Conservation (phyloP, 2,113 vertebrate genomes). For the Myotis brandtii region DNA sequence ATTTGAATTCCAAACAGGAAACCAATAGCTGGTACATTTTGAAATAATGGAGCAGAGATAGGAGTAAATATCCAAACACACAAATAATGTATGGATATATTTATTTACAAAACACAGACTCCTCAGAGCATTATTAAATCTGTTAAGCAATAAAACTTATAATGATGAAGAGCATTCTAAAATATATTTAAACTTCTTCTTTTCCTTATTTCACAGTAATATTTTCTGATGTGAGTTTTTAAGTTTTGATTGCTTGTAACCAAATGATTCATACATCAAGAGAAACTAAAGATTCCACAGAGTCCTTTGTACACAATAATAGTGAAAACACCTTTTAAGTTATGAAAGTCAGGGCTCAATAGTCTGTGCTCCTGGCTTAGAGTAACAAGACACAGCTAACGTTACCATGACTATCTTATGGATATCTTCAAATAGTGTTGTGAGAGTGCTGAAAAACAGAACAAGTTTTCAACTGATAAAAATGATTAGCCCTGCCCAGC, state of each 20-base stretch:
- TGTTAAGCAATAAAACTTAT: not conserved
- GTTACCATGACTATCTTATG: not conserved
- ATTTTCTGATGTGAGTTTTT: not conserved
- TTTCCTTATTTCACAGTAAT: not conserved
- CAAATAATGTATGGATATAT: not conserved
- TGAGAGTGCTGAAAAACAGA: not conserved
- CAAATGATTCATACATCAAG: slow-evolving; percentile 25
- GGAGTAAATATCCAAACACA: not conserved
- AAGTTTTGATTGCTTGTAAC: not conserved
- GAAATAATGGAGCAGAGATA: not conserved
- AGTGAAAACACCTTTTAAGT: not conserved
- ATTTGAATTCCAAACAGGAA: slow-evolving; percentile 16
- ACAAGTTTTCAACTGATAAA: not conserved
- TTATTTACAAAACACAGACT: not conserved
- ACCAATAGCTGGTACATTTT: not conserved
- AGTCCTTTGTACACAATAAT: not conserved
- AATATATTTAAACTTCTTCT: not conserved
- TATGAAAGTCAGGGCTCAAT: not conserved
- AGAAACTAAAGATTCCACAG: not conserved
- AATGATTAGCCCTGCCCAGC: not conserved
- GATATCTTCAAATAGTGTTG: not conserved
- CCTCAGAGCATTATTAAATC: not conserved
- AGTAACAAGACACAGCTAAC: too few relatives aligned
- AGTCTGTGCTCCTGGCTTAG: not conserved
- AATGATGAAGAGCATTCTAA: not conserved